These are phyloP conservation scores for Gasteruption jaculator DNA, from an alignment of 2,888 invertebrate species.

Conservation along the genomic window DNA sequence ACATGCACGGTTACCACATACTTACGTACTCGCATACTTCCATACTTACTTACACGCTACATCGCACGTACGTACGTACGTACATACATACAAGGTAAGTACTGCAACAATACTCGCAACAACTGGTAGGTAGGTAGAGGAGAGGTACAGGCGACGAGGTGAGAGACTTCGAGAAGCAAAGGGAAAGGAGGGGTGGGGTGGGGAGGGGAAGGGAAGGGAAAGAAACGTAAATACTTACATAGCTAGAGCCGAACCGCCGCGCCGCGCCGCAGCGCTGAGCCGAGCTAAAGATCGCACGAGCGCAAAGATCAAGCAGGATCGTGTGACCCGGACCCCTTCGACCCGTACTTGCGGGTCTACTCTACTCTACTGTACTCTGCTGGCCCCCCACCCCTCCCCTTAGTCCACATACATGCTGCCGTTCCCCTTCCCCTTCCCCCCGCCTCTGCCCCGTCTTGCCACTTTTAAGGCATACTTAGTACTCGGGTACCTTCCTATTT, in stretches of 20 bases:
- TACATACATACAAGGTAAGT: no score
- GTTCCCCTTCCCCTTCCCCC: constrained; percentile 7
- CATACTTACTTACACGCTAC: no score
- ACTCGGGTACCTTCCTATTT: no score
- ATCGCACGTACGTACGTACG: no score
- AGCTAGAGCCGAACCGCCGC: neutral
- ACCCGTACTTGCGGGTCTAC: constrained; percentile 37
- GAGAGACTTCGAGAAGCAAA: no score
- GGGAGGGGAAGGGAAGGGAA: no score
- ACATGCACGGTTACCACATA: neutral
- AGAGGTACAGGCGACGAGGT: no score
- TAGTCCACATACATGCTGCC: constrained; percentile 19
- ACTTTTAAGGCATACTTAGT: no score
- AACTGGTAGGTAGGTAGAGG: no score
- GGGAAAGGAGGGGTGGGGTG: no score
- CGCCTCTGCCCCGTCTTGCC: constrained; percentile 12
- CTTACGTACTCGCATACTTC: no score
- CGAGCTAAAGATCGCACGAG: constrained; percentile 48
- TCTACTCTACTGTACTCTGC: constrained; percentile 17
- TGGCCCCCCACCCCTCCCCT: neutral
- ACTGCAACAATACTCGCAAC: neutral
- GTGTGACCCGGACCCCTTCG: constrained; percentile 51
- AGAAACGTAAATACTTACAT: no score
- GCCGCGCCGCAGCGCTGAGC: constrained; percentile 20
- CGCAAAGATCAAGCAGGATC: constrained; percentile 51